Evolutionary conservation across 2,888 invertebrate genomes (phyloP).

Genomic region (Limnephilus auricula): DNA sequence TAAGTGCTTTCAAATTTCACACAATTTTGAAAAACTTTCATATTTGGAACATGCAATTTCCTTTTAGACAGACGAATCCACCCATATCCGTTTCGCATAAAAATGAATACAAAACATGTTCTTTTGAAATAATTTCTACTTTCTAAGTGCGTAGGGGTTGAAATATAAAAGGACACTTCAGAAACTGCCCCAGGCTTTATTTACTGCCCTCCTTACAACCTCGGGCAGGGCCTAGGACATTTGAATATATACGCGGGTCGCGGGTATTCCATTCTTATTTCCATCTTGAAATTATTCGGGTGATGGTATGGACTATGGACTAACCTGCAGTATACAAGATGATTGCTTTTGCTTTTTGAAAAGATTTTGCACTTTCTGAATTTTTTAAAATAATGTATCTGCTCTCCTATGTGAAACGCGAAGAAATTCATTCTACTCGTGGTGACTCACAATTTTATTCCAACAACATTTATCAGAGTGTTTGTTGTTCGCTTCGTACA

Average conservation of each 20-base stretch:
- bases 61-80: background rate
- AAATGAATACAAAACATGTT: background rate
- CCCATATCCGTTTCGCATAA: background rate
- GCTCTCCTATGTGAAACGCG: background rate
- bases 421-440: background rate
- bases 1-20: too few species aligned
- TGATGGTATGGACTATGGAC: background rate
- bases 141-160: conserved; percentile 30
- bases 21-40: background rate
- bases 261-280: conserved; percentile 8
- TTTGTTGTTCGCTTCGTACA: too few species aligned
- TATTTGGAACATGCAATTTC: background rate
- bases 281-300: conserved; percentile 13
- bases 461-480: too few species aligned
- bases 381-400: too few species aligned
- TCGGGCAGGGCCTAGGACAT: background rate
- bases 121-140: background rate
- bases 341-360: background rate
- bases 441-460: too few species aligned
- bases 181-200: conserved; percentile 26
- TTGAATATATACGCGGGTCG: conserved; percentile 31
- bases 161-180: conserved; percentile 28
- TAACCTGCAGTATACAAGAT: background rate
- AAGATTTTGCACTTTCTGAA: background rate
- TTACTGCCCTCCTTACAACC: background rate